Percentiles rank a stretch among this genome's conserved stretches.
Evolutionary conservation across 2,797 vertebrate genomes (phyloP).

Genomic region (Halcyon badia): DNA sequence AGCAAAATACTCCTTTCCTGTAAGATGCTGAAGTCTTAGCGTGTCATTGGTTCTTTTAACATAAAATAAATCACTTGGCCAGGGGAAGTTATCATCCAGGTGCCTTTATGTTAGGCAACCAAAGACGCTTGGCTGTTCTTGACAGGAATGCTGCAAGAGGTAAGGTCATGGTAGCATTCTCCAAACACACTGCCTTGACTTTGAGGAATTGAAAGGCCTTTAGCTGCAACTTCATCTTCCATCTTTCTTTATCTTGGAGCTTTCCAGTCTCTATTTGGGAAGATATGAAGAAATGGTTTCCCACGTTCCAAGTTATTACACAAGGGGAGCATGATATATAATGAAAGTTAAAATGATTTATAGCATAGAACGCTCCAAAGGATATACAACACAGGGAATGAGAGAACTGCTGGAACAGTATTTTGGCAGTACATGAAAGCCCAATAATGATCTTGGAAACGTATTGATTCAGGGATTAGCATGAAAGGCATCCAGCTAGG

Average conservation of each 20-base stretch:
- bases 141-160: not conserved
- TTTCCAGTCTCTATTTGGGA: not conserved
- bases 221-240: not conserved
- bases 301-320: conserved; percentile 11
- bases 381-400: not conserved
- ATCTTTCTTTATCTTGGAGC: not conserved
- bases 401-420: conserved; percentile 24
- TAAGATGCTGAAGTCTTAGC: not conserved
- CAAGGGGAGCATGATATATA: not conserved
- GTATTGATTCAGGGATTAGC: conserved; percentile 16
- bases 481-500: conserved; percentile 41
- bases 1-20: not conserved
- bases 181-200: not conserved
- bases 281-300: not conserved
- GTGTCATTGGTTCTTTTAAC: not conserved
- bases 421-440: conserved; percentile 55
- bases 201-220: not conserved
- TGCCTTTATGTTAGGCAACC: not conserved
- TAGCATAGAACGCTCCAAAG: not conserved
- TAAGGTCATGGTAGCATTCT: not conserved
- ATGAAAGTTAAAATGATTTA: conserved; percentile 33
- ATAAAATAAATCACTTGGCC: not conserved
- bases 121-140: not conserved
- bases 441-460: not conserved
- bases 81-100: not conserved